These are phyloP conservation scores for Eupeodes corollae DNA, from an alignment of 1,140 invertebrate genomes.

Conservation along the genomic window DNA sequence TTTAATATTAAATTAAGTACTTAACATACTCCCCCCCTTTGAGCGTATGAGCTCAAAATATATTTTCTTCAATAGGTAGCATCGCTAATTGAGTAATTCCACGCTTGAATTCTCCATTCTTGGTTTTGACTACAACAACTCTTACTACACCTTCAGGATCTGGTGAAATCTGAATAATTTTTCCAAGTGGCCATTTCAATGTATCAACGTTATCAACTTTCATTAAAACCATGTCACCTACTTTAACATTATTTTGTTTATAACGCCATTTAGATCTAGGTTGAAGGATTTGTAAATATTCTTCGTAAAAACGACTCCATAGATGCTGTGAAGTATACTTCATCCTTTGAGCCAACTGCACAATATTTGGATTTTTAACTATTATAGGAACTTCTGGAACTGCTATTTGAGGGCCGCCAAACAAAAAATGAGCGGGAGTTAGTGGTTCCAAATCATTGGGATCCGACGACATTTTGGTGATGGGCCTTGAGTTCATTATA, in stretches of 20 bases:
- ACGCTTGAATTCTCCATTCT: constrained; percentile 14
- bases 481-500: constrained; percentile 16
- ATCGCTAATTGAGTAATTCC: no score
- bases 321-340: no score
- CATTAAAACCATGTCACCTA: constrained; percentile 26
- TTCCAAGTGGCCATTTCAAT: constrained; percentile 23
- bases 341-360: no score
- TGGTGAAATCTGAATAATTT: constrained; percentile 15
- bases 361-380: no score
- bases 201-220: constrained; percentile 28
- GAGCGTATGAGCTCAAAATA: no score
- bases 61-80: no score
- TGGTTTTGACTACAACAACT: constrained; percentile 20
- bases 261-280: constrained; percentile 23
- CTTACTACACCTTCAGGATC: constrained; percentile 20
- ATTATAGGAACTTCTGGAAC: no score
- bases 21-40: no score
- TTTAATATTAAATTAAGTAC: no score
- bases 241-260: constrained; percentile 9
- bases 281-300: constrained; percentile 21
- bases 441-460: constrained; percentile 14
- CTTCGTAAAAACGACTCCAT: no score
- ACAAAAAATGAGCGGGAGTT: constrained; percentile 31
- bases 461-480: constrained; percentile 13
- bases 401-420: no score